Conservation (phyloP, 2,797 vertebrate species). For the Tragelaphus oryx region DNA sequence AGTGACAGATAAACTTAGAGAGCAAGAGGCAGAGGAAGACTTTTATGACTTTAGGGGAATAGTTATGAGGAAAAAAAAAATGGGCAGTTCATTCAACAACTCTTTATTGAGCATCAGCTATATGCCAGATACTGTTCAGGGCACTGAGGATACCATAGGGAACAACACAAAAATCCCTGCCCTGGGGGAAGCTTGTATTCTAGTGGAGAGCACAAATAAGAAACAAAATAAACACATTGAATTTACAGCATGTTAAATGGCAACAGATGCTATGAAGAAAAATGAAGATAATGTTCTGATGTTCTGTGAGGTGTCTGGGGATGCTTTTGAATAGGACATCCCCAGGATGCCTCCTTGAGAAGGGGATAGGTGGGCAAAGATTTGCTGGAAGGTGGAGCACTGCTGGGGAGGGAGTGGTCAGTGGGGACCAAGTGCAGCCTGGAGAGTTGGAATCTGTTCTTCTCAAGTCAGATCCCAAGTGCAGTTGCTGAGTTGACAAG, state of each 20-base stretch:
- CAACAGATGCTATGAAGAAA: neutral
- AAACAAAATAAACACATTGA: neutral
- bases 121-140: neutral
- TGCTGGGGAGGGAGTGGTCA: neutral
- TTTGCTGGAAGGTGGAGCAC: neutral
- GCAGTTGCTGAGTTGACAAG: constrained; percentile 69
- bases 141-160: neutral
- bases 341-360: neutral
- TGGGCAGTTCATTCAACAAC: neutral
- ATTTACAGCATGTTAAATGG: neutral
- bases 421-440: neutral
- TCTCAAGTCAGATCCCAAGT: neutral
- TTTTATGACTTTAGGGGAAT: neutral
- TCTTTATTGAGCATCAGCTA: constrained; percentile 9
- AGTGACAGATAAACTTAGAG: neutral
- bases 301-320: neutral
- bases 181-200: neutral
- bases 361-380: neutral
- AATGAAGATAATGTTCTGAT: neutral
- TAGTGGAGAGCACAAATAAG: neutral
- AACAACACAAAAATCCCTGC: neutral
- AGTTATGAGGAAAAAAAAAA: neutral
- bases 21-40: neutral
- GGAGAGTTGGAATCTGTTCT: neutral
- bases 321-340: neutral